A percentile compares a stretch with the other conserved stretches of the same genome.
phyloP scores from a whole-genome alignment of 2,113 vertebrate genomes.

The Petroica traversi region DNA sequence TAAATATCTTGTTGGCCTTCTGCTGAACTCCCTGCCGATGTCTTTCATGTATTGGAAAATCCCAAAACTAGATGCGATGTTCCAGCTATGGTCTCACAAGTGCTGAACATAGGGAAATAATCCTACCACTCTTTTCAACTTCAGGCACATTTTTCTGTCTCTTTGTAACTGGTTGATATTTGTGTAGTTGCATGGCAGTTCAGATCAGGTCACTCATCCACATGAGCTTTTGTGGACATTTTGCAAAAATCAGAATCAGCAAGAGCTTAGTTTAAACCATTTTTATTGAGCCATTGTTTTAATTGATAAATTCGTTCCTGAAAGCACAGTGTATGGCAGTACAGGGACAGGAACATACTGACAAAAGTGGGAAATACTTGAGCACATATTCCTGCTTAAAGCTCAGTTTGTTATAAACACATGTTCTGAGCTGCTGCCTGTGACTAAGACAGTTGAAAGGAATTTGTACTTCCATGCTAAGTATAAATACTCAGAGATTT shows the following conservation, averaged over 20 bases:
- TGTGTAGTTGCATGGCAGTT: background rate
- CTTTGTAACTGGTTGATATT: background rate
- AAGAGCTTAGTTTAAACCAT: background rate
- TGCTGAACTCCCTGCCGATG: background rate
- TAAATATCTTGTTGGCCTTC: background rate
- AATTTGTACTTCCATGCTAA: background rate
- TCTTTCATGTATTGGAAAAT: background rate
- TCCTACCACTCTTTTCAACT: background rate
- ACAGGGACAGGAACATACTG: background rate
- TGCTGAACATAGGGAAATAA: background rate
- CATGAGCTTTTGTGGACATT: background rate
- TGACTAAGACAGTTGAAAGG: background rate
- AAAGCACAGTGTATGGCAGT: background rate
- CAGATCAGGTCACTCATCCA: background rate
- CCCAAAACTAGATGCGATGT: background rate
- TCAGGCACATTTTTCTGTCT: background rate
- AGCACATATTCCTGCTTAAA: background rate
- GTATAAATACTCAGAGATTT: background rate
- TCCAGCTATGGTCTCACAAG: background rate
- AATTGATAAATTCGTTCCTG: background rate
- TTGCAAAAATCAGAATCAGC: background rate
- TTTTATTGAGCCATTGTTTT: background rate
- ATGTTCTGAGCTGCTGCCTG: background rate
- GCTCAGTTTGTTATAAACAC: background rate
- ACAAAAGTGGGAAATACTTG: background rate